Evolutionary conservation across 2,113 vertebrate genomes (phyloP).

Genomic region (Vidua chalybeata): DNA sequence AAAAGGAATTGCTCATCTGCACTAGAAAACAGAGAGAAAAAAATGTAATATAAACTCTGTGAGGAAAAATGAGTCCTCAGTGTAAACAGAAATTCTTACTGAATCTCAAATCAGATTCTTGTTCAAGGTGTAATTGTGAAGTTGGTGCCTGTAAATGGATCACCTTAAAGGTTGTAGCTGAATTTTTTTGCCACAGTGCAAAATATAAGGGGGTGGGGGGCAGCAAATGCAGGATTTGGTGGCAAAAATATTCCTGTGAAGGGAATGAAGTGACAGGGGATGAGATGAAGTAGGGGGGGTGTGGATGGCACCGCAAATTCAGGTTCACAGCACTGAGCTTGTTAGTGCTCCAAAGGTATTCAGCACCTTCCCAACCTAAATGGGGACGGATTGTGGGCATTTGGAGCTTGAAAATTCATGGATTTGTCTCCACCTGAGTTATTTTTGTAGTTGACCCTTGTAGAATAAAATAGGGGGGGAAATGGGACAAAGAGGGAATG

Average conservation of each 20-base stretch:
- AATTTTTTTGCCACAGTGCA: not conserved
- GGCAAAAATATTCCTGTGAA: not conserved
- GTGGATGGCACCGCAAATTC: not conserved
- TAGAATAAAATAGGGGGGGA: not conserved
- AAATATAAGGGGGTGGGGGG: fast-evolving
- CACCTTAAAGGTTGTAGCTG: not conserved
- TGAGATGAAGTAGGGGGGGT: not conserved
- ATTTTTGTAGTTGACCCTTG: not conserved
- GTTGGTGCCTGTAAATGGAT: not conserved
- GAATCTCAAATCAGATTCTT: not conserved
- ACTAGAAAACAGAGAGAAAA: not conserved
- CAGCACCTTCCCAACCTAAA: not conserved
- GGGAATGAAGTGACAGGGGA: not conserved
- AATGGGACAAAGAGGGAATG: not conserved
- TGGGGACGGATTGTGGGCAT: not conserved
- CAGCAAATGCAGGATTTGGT: not conserved
- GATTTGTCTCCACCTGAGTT: not conserved
- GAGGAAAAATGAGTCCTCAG: not conserved
- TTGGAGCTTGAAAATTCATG: not conserved
- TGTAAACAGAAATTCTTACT: not conserved
- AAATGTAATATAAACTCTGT: not conserved
- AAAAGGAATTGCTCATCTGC: not conserved
- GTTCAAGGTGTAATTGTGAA: not conserved
- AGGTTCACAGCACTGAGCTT: not conserved
- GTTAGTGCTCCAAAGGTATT: not conserved